These are phyloP conservation scores for Mesorhabditis spiculigera DNA, from an alignment of 2,888 invertebrate species.

Conservation along the genomic window DNA sequence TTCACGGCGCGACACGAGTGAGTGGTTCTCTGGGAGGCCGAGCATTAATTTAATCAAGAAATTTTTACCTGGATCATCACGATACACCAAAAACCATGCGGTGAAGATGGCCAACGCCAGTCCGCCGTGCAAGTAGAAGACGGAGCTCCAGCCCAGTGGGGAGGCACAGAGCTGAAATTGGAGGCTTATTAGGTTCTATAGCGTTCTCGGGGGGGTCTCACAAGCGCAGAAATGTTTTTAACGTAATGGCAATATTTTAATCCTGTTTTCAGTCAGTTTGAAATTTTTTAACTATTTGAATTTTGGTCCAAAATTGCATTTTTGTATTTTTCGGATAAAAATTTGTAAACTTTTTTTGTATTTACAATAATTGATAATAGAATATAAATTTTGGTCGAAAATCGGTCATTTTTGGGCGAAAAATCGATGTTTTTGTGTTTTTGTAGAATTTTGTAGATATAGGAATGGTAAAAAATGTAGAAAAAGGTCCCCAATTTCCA, in stretches of 20 bases:
- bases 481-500: not conserved
- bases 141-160: constrained; percentile 48
- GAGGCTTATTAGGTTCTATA: not conserved
- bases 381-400: no score
- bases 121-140: constrained; percentile 50
- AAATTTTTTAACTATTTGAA: no score
- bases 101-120: constrained; percentile 42
- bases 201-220: no score
- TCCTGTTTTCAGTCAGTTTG: no score
- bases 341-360: no score
- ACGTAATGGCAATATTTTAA: no score
- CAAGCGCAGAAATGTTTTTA: no score
- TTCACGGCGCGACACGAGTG: constrained; percentile 16
- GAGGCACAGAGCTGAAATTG: constrained; percentile 40
- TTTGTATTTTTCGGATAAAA: no score
- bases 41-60: not conserved
- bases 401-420: no score
- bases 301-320: no score
- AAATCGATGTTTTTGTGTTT: no score
- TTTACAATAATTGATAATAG: no score
- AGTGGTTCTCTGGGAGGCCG: constrained; percentile 18
- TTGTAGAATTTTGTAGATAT: not conserved
- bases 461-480: not conserved
- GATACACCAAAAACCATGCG: constrained; percentile 31
- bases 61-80: constrained; percentile 27